Evolutionary conservation across 2,888 invertebrate species (phyloP), one percentile per base, ranked within the genome.

Genomic region (Cheilosia vulpina): DNA sequence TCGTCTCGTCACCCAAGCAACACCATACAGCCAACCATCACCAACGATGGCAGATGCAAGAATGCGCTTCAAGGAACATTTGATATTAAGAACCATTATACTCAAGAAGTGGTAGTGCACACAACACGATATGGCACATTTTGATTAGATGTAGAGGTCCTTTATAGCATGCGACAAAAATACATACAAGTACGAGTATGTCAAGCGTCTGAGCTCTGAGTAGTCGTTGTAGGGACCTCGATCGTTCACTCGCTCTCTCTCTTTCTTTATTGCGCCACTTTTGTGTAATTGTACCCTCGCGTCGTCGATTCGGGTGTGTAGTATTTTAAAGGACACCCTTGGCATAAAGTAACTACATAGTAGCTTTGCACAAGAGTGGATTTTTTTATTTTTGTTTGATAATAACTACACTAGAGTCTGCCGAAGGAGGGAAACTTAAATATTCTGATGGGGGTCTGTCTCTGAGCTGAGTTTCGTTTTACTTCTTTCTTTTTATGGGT

Each of bases 241-340:
- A 45, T 63, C 60, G 13, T 11, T 31, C 45, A 15, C 76, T 27
- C 31, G 55, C 52, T 69, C 65, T 55, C 53, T 53, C 24, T 24
- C 5, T 15, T 17, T 21, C 34, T 34, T 63, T 24, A 41, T 76
- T 83, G 78, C 83, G 57, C 68, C 72, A 83, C 73, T 79, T 84
- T 79, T 84, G 52, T 63, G 63, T 65, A 76, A 80, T 85, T 81
- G 76, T 80, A 72, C 84, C 76, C 68, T 80, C 69, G 11, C 47
- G 63, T 31, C 41, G 68, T 66, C 31, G 68, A 60, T 73, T 79
- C 31, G 53, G 53, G 65, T 71, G 78, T 65, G 52, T 65, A 62
- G 57, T 80, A 71, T 85, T 76, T 80, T 80, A 71, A 72, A 85
- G 84, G 76, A 85, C 84, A 85, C 84, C 84, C 84, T 85, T 80